Evolutionary conservation across 1,140 invertebrate genomes (phyloP), one percentile per base, ranked within the genome.

Genomic region (Macrobrachium rosenbergii): DNA sequence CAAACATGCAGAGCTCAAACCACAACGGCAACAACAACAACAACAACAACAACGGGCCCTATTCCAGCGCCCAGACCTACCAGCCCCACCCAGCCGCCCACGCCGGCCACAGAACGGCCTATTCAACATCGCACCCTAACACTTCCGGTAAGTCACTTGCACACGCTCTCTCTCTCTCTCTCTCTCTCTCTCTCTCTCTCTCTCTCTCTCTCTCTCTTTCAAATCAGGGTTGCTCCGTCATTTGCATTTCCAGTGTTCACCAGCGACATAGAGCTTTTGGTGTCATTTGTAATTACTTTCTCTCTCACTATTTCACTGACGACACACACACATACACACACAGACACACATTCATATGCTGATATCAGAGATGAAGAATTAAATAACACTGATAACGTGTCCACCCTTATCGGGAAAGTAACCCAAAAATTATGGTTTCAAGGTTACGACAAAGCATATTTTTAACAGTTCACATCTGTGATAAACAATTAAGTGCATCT

Each of bases 61-160:
- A 83, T 59, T 63, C 62, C 60, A 62, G 16, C n/a, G 45, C 43
- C 64, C 21, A 37, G 63, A 82, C 62, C 63, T 83, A 83, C 59
- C 82, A 52, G 21, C 76, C 82, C 59, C 87, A 88, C 67, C 87
- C 87, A 10, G 89, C 89, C 28, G 83, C 89, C 16, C 82, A 85
- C 62, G 60, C 89, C 63, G 89, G 89, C 12, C 89, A 89, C 80
- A 81, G 89, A 43, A 89, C 89, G 19, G 87, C 89, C 59, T 89
- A 89, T 83, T 80, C 87, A 2, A 67, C 87, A 60, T 76, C 85
- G n/a, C 85, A 87, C 21, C 85, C 85, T n/a, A 81, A 87, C 78
- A 87, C 85, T n/a, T 87, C 85, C 19, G 79, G 85, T 87, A 64
- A 87, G 79, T 78, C 23, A 77, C 59, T 67, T 7, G 62, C 59